Conservation (phyloP, 2,797 vertebrate species). For the Lithobates sylvaticus region DNA sequence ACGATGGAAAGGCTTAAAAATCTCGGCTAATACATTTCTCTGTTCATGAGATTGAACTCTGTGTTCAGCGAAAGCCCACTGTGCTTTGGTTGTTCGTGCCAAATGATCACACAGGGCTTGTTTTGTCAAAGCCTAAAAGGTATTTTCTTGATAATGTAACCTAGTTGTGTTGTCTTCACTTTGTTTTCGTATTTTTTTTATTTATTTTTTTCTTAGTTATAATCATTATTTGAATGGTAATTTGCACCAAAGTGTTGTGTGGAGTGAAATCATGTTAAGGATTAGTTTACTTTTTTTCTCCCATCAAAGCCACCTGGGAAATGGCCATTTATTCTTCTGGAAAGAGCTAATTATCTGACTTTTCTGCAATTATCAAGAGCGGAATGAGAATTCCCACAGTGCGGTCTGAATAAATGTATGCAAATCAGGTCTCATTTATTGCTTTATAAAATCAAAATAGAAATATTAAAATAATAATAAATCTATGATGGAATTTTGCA, state of each 20-base stretch:
- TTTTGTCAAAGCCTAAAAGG: slow-evolving; percentile 40
- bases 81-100: slow-evolving; percentile 15
- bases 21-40: slow-evolving; percentile 29
- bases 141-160: slow-evolving; percentile 31
- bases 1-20: slow-evolving; percentile 33
- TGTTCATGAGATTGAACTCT: slow-evolving; percentile 19
- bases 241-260: neutral
- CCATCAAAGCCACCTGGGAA: slow-evolving; percentile 29
- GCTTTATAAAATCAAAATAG: slow-evolving; percentile 20
- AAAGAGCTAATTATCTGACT: slow-evolving; percentile 52
- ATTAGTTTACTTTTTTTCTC: slow-evolving; percentile 20
- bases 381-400: slow-evolving; percentile 44
- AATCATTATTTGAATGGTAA: slow-evolving; percentile 1
- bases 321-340: slow-evolving; percentile 33
- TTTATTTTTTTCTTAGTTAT: neutral
- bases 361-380: slow-evolving; percentile 41
- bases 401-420: slow-evolving; percentile 40
- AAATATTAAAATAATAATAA: slow-evolving; percentile 1
- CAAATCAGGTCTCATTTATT: slow-evolving; percentile 33
- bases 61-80: slow-evolving; percentile 32
- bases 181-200: neutral
- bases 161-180: slow-evolving; percentile 21
- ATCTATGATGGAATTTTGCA: no score
- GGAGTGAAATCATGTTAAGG: slow-evolving; percentile 3
- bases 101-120: slow-evolving; percentile 44